These are phyloP conservation scores for Cylloceria caligata DNA, from an alignment of 2,888 invertebrate species.

Conservation along the genomic window DNA sequence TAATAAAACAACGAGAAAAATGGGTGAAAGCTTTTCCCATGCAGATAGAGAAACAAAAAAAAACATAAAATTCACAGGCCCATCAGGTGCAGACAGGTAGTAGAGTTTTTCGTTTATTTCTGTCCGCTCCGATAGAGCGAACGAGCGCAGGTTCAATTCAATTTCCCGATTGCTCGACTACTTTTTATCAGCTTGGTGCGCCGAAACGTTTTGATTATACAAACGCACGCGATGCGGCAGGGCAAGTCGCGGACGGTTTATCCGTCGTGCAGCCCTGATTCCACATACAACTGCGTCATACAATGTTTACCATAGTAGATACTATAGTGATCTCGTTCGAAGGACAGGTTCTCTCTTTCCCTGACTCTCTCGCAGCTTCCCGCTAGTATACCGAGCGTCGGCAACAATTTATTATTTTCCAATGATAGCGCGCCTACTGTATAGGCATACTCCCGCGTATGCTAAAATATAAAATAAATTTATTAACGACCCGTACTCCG, in stretches of 20 bases:
- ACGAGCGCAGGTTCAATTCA: slow-evolving; percentile 57
- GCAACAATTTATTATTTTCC: slow-evolving; percentile 53
- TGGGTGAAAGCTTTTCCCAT: slow-evolving; percentile 8
- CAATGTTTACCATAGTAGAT: background rate
- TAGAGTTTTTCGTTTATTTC: slow-evolving; percentile 51
- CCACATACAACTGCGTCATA: slow-evolving; percentile 20
- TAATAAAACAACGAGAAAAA: slow-evolving; percentile 4
- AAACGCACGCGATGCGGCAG: slow-evolving; percentile 25
- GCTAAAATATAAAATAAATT: slow-evolving; percentile 57
- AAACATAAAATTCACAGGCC: slow-evolving; percentile 24
- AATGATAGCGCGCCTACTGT: slow-evolving; percentile 36
- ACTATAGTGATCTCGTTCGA: slow-evolving; percentile 11
- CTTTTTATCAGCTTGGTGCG: slow-evolving; percentile 61
- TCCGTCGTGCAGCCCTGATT: slow-evolving; percentile 55
- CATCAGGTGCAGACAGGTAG: slow-evolving; percentile 36
- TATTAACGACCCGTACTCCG: slow-evolving; percentile 45
- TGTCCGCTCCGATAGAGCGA: slow-evolving; percentile 53
- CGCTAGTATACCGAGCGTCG: slow-evolving; percentile 2
- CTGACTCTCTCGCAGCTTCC: background rate
- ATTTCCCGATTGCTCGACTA: slow-evolving; percentile 64
- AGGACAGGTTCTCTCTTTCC: background rate
- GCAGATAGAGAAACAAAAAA: background rate
- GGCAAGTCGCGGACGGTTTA: slow-evolving; percentile 57
- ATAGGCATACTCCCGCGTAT: slow-evolving; percentile 10
- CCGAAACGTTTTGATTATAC: slow-evolving; percentile 65